A percentile compares a stretch with the other conserved stretches of the same genome.
Evolutionary conservation across 2,888 invertebrate species (phyloP).

Genomic region (Synanthedon myopaeformis): DNA sequence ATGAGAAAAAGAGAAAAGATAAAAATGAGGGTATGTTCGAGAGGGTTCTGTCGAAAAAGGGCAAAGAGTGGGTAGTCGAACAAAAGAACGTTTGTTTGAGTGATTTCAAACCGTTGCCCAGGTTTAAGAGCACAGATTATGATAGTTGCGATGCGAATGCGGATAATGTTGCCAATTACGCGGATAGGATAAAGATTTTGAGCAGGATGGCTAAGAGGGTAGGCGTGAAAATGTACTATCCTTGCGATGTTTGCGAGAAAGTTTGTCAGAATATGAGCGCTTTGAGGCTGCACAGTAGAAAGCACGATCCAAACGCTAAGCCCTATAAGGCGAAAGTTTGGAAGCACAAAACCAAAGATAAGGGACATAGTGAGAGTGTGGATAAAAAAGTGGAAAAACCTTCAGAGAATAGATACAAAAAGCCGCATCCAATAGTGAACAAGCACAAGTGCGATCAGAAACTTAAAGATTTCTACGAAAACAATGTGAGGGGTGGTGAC

Average conservation of each 20-base stretch:
- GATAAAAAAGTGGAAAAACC: background rate
- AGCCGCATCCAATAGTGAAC: conserved; percentile 37
- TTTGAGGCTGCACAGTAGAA: conserved; percentile 36
- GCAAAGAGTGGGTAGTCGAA: conserved; percentile 42
- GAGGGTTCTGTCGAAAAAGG: conserved; percentile 37
- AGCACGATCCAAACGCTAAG: conserved; percentile 38
- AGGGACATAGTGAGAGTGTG: background rate
- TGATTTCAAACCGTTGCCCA: conserved; percentile 13
- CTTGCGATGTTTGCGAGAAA: conserved; percentile 44
- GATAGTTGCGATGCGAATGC: conserved; percentile 11
- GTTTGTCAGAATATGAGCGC: conserved; percentile 40
- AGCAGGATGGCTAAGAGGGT: conserved; percentile 27
- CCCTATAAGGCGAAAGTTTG: conserved; percentile 38
- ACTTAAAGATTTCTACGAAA: conserved; percentile 41
- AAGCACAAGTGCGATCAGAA: conserved; percentile 48
- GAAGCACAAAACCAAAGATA: conserved; percentile 26
- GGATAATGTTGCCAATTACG: conserved; percentile 17
- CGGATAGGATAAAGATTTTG: conserved; percentile 31
- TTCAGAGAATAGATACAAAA: conserved; percentile 18
- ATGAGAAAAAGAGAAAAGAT: conserved; percentile 23
- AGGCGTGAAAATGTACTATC: conserved; percentile 36
- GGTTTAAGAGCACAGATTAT: conserved; percentile 20
- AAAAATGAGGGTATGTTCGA: conserved; percentile 26
- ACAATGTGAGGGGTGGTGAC: conserved; percentile 42
- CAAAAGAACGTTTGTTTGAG: conserved; percentile 19